phyloP scores from a whole-genome alignment of 2,797 vertebrate genomes.

The Phoebastria nigripes region DNA sequence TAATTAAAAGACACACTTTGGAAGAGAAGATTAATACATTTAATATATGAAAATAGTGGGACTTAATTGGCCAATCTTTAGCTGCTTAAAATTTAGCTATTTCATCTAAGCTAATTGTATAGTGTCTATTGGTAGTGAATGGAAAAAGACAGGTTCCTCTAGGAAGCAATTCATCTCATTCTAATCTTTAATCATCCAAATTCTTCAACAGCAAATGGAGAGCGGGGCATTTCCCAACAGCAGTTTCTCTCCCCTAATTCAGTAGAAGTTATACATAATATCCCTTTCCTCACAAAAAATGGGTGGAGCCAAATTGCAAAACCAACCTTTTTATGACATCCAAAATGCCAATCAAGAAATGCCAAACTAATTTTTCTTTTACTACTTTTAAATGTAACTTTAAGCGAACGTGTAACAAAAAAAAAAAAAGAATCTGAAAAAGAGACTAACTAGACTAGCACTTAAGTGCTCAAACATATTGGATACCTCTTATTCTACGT shows the following conservation, averaged over 20 bases:
- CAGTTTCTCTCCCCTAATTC: neutral
- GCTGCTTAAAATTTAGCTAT: neutral
- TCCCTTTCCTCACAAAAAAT: neutral
- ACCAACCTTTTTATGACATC: neutral
- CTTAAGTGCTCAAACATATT: accelerated
- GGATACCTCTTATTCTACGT: neutral
- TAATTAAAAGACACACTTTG: neutral
- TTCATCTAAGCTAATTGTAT: neutral
- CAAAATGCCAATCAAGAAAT: neutral
- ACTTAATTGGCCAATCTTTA: neutral
- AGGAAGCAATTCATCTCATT: neutral
- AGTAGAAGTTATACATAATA: neutral
- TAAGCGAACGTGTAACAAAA: accelerated
- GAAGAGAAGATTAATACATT: neutral
- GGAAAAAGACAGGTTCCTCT: neutral
- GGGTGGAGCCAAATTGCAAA: neutral
- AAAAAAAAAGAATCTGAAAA: neutral
- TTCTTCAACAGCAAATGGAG: neutral
- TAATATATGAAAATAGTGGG: neutral
- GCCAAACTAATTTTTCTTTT: neutral
- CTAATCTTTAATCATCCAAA: neutral
- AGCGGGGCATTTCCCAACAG: neutral
- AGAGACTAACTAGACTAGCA: neutral
- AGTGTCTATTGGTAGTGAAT: neutral
- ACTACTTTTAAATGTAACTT: neutral